These are phyloP conservation scores for Drosophila stalkeri DNA, from an alignment of 2,888 invertebrate species.

Conservation along the genomic window DNA sequence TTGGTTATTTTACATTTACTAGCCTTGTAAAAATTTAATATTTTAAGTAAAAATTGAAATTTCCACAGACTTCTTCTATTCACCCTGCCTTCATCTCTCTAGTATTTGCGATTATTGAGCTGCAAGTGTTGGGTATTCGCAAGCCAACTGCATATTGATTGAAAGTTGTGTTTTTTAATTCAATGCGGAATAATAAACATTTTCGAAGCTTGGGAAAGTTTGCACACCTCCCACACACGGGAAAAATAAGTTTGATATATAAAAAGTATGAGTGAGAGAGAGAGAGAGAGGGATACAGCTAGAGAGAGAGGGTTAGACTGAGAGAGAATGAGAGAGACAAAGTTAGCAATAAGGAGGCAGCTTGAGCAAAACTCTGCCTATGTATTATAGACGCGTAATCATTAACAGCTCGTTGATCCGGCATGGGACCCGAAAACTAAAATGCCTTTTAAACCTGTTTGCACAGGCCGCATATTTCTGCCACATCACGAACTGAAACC, in stretches of 20 bases:
- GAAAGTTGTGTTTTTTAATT: conserved; percentile 29
- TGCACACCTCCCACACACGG: conserved; percentile 1
- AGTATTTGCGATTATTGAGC: too few species aligned
- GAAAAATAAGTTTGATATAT: background rate
- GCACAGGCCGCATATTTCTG: conserved; percentile 30
- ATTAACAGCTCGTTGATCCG: conserved; percentile 68
- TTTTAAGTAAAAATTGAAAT: too few species aligned
- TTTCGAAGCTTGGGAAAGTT: conserved; percentile 18
- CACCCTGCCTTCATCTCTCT: background rate
- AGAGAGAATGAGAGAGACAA: background rate
- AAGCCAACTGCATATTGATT: background rate
- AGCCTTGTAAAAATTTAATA: too few species aligned
- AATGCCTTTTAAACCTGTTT: conserved; percentile 43
- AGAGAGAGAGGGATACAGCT: too few species aligned
- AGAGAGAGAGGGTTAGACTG: too few species aligned
- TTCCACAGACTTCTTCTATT: too few species aligned
- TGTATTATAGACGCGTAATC: conserved; percentile 45
- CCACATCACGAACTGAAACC: conserved; percentile 27
- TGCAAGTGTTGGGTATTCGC: background rate
- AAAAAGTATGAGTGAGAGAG: background rate
- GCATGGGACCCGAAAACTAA: conserved; percentile 31
- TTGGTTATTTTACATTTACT: too few species aligned
- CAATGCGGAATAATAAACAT: conserved; percentile 33
- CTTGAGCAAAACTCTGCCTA: conserved; percentile 7
- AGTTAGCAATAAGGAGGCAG: too few species aligned